These are phyloP conservation scores for Acipenser oxyrinchus DNA, from an alignment of 2,797 vertebrate species.

Conservation along the genomic window DNA sequence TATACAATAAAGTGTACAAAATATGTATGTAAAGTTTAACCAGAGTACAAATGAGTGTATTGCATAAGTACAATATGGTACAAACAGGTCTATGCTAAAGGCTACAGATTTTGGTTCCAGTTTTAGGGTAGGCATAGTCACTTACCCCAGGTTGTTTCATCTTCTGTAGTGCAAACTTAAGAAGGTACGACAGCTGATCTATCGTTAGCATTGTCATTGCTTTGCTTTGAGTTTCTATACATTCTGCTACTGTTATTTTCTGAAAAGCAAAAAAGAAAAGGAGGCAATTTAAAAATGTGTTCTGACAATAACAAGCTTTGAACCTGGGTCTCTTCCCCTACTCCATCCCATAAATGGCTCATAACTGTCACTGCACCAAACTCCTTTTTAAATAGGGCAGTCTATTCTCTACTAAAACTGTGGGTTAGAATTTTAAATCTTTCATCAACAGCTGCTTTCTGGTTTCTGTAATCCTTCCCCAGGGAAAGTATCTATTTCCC, in stretches of 20 bases:
- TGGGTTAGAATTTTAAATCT: no score
- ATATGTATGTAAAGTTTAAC: no score
- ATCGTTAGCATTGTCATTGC: conserved; percentile 97
- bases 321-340: no score
- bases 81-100: no score
- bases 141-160: conserved; percentile 98
- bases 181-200: conserved; percentile 93
- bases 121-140: background rate
- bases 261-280: conserved; percentile 55
- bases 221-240: conserved; percentile 98
- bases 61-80: no score
- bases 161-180: conserved; percentile 98
- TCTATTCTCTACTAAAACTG: no score
- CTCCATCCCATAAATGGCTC: no score
- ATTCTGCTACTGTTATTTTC: conserved; percentile 98
- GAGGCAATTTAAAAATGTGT: background rate
- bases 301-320: background rate
- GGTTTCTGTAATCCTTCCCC: conserved; percentile 50
- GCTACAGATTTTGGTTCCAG: no score
- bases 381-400: no score
- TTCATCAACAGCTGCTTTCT: background rate
- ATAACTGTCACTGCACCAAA: no score
- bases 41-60: no score
- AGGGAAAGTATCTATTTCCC: conserved; percentile 69
- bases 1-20: no score